A percentile compares a stretch with the other conserved stretches of the same genome.
These are phyloP conservation scores for Biston betularia DNA, from an alignment of 2,888 invertebrate species.

Conservation along the genomic window DNA sequence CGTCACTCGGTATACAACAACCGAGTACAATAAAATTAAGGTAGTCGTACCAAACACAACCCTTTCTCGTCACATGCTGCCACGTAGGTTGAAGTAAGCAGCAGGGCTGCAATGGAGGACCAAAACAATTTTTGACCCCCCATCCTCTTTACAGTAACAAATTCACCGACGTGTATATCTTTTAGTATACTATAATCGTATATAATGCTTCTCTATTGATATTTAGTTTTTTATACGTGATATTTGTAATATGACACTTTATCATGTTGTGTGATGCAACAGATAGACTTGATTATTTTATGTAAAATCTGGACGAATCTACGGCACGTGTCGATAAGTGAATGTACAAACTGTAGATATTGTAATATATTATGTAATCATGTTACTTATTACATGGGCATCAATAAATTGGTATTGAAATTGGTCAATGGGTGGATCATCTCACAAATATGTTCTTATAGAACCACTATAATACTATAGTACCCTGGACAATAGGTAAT, in stretches of 20 bases:
- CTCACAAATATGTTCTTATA: too few species aligned
- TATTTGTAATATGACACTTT: slow-evolving; percentile 36
- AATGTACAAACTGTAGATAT: slow-evolving; percentile 3
- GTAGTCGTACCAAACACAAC: slow-evolving; percentile 68
- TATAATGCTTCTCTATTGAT: slow-evolving; percentile 51
- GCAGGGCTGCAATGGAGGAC: slow-evolving; percentile 69
- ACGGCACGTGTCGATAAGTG: slow-evolving; percentile 56
- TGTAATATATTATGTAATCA: slow-evolving; percentile 20
- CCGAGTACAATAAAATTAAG: not conserved
- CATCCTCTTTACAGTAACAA: slow-evolving; percentile 55
- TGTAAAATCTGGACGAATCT: slow-evolving; percentile 38
- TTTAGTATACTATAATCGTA: slow-evolving; percentile 36
- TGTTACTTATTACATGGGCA: not conserved
- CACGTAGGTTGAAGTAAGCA: slow-evolving; percentile 60
- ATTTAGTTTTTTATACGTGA: slow-evolving; percentile 52
- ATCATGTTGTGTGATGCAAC: slow-evolving; percentile 33
- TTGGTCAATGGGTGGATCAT: too few species aligned
- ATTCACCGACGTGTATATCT: slow-evolving; percentile 27
- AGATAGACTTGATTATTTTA: slow-evolving; percentile 42
- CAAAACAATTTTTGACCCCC: slow-evolving; percentile 70
- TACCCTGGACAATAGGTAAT: too few species aligned
- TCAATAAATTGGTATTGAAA: too few species aligned
- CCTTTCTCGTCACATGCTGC: slow-evolving; percentile 71
- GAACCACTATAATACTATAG: too few species aligned
- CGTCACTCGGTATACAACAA: too few species aligned